Evolutionary conservation across 92 coral and sea anemone species (phyloP), one percentile per base, ranked within the genome.

Genomic region (Parazoanthus atlanticus): DNA sequence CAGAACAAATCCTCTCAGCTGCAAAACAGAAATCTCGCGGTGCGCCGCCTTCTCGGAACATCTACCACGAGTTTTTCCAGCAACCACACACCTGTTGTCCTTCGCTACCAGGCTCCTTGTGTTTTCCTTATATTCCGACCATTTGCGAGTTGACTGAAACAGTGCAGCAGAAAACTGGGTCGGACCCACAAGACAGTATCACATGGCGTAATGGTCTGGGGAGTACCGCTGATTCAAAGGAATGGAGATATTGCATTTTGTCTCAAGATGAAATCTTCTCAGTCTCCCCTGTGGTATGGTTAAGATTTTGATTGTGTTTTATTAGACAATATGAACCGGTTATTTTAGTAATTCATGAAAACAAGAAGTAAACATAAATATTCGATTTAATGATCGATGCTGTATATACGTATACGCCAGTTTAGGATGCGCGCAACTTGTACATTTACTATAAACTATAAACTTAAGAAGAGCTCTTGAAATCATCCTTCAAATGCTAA

Each of bases 31-130:
- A 89, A 16, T 77, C 94, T 34, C 40, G 72, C n/a, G 8, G 69
- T 5, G 58, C 88, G 23, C 25, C 76, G 12, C 88, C 88, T 17
- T 33, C 91, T 81, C 93, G 99, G 74, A 94, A 93, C 82, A 92
- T 94, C 54, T 97, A 94, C 85, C 86, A 90, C 67, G 99, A 97
- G 79, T 97, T 97, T 85, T 95, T 97, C 69, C 94, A 90, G n/a
- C 84, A 86, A 8, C 98, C 99, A 10, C 99, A 97, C 83, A 25
- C 73, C 19, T 95, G 99, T 82, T 65, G 71, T 43, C 96, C 97
- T 6, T 90, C 92, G 38, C 47, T 83, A 47, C 82, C 78, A n/a
- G 90, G 89, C 36, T 76, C 84, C 3, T 31, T 90, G 52, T 15
- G 82, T 84, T 80, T 95, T 52, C 94, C 95, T 1, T 74, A 72